Evolutionary conservation across 2,797 vertebrate species (phyloP).

Genomic region (Rousettus madagascariensis): DNA sequence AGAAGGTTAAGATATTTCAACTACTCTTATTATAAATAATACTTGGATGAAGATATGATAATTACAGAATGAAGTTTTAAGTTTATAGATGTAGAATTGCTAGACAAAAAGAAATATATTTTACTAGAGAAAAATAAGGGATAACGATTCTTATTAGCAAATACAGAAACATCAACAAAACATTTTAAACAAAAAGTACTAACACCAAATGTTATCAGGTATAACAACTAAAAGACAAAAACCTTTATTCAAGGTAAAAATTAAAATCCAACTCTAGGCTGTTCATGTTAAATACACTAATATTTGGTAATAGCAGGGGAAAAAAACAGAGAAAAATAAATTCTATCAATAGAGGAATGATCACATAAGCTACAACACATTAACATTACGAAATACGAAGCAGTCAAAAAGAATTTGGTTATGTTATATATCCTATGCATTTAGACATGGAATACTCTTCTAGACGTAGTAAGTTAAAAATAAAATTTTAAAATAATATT

Average conservation of each 20-base stretch:
- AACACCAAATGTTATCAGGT: neutral
- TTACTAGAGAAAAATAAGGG: neutral
- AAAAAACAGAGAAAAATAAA: neutral
- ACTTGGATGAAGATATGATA: neutral
- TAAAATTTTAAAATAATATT: neutral
- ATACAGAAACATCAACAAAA: neutral
- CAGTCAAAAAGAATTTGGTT: neutral
- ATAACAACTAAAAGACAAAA: neutral
- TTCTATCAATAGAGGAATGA: neutral
- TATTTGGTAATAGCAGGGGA: neutral
- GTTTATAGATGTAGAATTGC: neutral
- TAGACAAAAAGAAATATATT: neutral
- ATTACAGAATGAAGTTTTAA: neutral
- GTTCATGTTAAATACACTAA: neutral
- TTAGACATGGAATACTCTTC: neutral
- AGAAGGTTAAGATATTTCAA: neutral
- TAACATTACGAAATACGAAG: neutral
- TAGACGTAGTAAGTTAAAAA: conserved; percentile 3
- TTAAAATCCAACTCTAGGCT: neutral
- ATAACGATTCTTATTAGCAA: neutral
- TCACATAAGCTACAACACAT: neutral
- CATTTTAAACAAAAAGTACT: neutral
- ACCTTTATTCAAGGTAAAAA: neutral
- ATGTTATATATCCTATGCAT: neutral
- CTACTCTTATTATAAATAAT: conserved; percentile 17